Evolutionary conservation across 2,888 invertebrate genomes (phyloP).

Genomic region (Limenitis arthemis): DNA sequence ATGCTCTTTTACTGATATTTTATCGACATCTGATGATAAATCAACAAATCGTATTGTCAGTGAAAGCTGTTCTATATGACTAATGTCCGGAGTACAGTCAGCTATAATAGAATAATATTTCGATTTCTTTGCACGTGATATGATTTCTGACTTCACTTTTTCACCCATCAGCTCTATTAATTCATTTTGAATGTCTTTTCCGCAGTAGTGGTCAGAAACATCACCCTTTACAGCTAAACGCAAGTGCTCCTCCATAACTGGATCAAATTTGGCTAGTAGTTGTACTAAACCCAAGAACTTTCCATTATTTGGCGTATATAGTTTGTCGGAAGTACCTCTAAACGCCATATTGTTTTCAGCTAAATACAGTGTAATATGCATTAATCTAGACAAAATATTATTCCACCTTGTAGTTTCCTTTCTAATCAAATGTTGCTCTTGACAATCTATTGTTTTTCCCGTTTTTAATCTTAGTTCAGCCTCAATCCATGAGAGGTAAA

Average conservation of each 20-base stretch:
- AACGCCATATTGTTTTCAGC: conserved; percentile 34
- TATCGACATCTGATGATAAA: too few species aligned
- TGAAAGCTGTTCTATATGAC: too few species aligned
- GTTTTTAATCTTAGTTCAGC: too few species aligned
- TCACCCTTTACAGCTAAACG: conserved; percentile 29
- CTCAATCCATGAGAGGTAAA: conserved; percentile 11
- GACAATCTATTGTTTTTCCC: conserved; percentile 14
- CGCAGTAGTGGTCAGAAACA: too few species aligned
- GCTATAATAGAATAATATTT: too few species aligned
- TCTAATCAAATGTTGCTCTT: conserved; percentile 29
- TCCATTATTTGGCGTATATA: conserved; percentile 31
- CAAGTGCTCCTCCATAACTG: conserved; percentile 33
- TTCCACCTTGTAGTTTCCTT: conserved; percentile 29
- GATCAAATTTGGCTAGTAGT: conserved; percentile 36
- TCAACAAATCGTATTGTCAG: too few species aligned
- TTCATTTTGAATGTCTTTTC: too few species aligned
- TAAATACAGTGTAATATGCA: conserved; percentile 32
- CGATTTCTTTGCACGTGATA: too few species aligned
- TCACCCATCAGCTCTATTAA: too few species aligned
- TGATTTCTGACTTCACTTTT: too few species aligned
- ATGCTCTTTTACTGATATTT: too few species aligned
- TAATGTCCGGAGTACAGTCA: too few species aligned
- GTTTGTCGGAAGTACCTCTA: conserved; percentile 29
- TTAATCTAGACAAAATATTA: conserved; percentile 31
- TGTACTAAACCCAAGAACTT: conserved; percentile 35